Conservation (phyloP, 1,140 invertebrate genomes). For the Tetragnatha versicolor region DNA sequence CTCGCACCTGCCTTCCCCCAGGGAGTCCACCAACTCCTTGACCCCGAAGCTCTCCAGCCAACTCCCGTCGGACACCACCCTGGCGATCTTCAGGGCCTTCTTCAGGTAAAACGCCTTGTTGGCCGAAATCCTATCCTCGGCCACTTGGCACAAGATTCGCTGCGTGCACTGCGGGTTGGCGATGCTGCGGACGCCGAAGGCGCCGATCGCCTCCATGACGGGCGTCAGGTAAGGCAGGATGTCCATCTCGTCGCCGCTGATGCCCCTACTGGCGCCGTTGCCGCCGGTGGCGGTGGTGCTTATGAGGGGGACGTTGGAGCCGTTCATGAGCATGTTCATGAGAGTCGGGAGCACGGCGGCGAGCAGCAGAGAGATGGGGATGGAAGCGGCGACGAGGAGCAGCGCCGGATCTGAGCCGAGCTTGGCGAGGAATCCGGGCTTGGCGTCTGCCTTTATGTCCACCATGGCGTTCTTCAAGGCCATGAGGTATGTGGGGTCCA, state of each 20-base stretch:
- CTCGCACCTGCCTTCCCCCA: slow-evolving; percentile 15
- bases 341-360: slow-evolving; percentile 32
- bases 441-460: slow-evolving; percentile 6
- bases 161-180: slow-evolving; percentile 46
- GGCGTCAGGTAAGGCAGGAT: slow-evolving; percentile 23
- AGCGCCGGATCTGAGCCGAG: slow-evolving; percentile 25
- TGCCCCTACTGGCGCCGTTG: not conserved
- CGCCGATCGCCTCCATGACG: slow-evolving; percentile 31
- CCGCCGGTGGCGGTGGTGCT: slow-evolving; percentile 20
- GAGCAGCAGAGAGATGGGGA: slow-evolving; percentile 31
- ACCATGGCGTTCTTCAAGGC: slow-evolving; percentile 40
- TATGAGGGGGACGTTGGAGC: slow-evolving; percentile 5
- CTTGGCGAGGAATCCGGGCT: slow-evolving; percentile 41
- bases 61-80: slow-evolving; percentile 3
- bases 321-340: slow-evolving; percentile 42
- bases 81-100: slow-evolving; percentile 11
- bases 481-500: slow-evolving; percentile 37
- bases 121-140: slow-evolving; percentile 13
- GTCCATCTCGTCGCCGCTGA: slow-evolving; percentile 7
- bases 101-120: not conserved
- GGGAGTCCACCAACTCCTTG: slow-evolving; percentile 24
- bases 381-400: slow-evolving; percentile 29
- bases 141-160: slow-evolving; percentile 46
- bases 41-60: slow-evolving; percentile 38
- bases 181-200: slow-evolving; percentile 30